Evolutionary conservation across 2,888 invertebrate genomes (phyloP).

Genomic region (Tineola bisselliella): DNA sequence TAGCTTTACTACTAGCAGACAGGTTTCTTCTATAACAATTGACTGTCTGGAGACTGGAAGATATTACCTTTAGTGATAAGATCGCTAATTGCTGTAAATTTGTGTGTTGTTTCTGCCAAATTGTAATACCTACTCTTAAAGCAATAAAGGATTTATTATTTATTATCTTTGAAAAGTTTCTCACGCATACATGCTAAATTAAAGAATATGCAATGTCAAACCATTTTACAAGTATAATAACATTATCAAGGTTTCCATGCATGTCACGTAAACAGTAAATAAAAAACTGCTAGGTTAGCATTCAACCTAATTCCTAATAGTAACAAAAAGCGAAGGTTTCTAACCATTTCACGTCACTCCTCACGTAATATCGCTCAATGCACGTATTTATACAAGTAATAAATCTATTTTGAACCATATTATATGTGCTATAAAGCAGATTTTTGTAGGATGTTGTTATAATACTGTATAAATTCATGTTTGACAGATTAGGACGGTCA

Average conservation of each 20-base stretch:
- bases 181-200: neutral
- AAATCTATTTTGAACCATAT: neutral
- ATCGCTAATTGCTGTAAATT: no score
- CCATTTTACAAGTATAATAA: neutral
- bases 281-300: neutral
- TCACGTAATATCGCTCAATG: neutral
- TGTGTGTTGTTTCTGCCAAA: no score
- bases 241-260: neutral
- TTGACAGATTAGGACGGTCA: neutral
- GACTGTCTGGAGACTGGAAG: no score
- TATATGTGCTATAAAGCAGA: neutral
- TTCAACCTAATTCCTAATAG: neutral
- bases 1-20: no score
- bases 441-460: neutral
- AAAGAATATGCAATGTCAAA: conserved; percentile 1
- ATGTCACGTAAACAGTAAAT: neutral
- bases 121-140: no score
- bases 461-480: neutral
- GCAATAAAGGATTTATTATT: no score
- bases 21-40: no score
- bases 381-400: neutral
- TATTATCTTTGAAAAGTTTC: no score
- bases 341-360: neutral
- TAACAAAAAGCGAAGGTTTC: neutral
- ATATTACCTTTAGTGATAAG: no score